Percentiles rank a stretch among this genome's conserved stretches.
phyloP scores from a whole-genome alignment of 2,888 invertebrate genomes.

The Dolichopus griseipennis region DNA sequence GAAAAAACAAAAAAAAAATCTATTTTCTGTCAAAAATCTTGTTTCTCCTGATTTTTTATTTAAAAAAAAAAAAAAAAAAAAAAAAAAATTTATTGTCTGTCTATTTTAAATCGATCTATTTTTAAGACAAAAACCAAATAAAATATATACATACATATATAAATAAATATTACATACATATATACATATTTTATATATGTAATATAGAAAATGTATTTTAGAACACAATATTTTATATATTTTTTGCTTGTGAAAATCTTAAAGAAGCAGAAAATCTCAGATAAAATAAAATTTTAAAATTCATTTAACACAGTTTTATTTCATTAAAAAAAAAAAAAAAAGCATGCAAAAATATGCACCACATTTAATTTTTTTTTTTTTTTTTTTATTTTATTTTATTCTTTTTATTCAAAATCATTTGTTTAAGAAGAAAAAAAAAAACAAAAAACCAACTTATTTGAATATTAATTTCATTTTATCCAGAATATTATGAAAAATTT shows the following conservation, averaged over 20 bases:
- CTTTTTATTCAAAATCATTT: too few relatives aligned
- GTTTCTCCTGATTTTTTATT: not conserved
- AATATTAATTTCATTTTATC: too few relatives aligned
- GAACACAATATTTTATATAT: not conserved
- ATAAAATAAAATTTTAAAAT: not conserved
- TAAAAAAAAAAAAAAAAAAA: not conserved
- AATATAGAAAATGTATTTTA: not conserved
- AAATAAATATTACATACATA: not conserved
- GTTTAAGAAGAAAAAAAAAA: too few relatives aligned
- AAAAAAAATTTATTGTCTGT: not conserved
- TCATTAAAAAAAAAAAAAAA: constrained; percentile 21
- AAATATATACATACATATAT: not conserved
- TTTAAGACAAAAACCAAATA: not conserved
- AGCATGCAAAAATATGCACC: constrained; percentile 18
- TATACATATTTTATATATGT: not conserved
- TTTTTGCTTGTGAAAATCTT: not conserved
- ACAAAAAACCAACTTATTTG: too few relatives aligned
- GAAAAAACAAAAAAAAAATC: too few relatives aligned
- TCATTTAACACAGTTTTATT: constrained; percentile 13
- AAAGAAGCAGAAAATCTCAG: too few relatives aligned
- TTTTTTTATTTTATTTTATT: too few relatives aligned
- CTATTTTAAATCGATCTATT: constrained; percentile 6
- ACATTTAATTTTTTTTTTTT: constrained; percentile 20
- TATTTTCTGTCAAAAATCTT: constrained; percentile 2
- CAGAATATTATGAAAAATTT: too few relatives aligned